These are phyloP conservation scores for Triplophysa rosa DNA, from an alignment of 2,113 vertebrate genomes.

Conservation along the genomic window DNA sequence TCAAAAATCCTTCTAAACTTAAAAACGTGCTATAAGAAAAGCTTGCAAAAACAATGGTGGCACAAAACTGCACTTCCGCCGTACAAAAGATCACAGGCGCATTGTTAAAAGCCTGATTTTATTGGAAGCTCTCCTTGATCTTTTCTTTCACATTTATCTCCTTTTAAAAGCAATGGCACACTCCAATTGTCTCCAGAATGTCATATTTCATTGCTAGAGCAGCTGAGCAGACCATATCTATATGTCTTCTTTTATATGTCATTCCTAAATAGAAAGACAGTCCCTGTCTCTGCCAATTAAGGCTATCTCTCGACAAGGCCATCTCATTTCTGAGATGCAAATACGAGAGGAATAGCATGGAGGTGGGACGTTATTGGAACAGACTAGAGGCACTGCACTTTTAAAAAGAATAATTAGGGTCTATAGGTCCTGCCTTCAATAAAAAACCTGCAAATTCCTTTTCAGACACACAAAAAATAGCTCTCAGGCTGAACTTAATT, in stretches of 20 bases:
- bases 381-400: background rate
- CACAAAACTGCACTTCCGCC: background rate
- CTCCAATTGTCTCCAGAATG: conserved; percentile 50
- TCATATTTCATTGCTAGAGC: conserved; percentile 48
- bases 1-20: background rate
- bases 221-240: conserved; percentile 26
- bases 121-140: conserved; percentile 45
- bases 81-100: conserved; percentile 33
- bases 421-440: conserved; percentile 1
- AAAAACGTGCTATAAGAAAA: conserved; percentile 3
- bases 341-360: conserved; percentile 24
- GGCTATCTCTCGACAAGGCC: conserved; percentile 33
- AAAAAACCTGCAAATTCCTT: conserved; percentile 10
- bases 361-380: background rate
- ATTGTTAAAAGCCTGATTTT: conserved; percentile 41
- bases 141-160: conserved; percentile 36
- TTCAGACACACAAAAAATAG: background rate
- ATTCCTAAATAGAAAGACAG: conserved; percentile 38
- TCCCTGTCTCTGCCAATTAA: conserved; percentile 46
- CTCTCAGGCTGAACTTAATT: too few relatives aligned
- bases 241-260: conserved; percentile 31
- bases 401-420: conserved; percentile 32
- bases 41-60: background rate
- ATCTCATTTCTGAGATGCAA: conserved; percentile 46
- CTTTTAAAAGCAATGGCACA: conserved; percentile 40